These are phyloP conservation scores for Neogale vison DNA, from an alignment of 2,113 vertebrate species.

Conservation along the genomic window DNA sequence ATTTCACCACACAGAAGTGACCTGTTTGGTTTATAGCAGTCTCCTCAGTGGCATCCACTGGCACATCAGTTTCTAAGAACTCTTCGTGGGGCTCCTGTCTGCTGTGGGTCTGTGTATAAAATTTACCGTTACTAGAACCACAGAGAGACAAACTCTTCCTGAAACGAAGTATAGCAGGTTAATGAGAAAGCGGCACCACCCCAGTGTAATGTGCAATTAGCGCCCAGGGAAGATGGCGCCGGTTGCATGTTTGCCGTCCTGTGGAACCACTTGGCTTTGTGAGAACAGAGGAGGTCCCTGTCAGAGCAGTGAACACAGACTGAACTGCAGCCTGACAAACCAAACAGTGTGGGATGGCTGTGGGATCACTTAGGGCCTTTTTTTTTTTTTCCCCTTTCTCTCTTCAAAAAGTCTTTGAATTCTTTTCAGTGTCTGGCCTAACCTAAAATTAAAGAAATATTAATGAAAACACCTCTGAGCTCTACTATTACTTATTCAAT, in stretches of 20 bases:
- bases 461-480: background rate
- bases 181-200: background rate
- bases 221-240: background rate
- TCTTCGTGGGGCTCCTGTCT: background rate
- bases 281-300: background rate
- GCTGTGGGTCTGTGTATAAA: background rate
- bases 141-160: background rate
- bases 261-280: background rate
- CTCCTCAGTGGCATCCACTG: background rate
- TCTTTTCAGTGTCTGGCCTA: background rate
- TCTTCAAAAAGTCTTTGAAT: background rate
- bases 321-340: background rate
- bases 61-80: background rate
- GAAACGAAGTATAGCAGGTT: background rate
- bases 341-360: background rate
- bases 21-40: background rate
- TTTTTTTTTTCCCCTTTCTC: background rate
- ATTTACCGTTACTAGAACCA: background rate
- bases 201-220: background rate
- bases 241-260: rapidly evolving
- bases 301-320: background rate
- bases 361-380: background rate
- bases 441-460: background rate
- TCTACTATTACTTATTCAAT: conserved; percentile 13
- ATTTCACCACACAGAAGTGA: background rate